Conservation (phyloP, 1,140 invertebrate species). For the Neotoxoptera formosana region DNA sequence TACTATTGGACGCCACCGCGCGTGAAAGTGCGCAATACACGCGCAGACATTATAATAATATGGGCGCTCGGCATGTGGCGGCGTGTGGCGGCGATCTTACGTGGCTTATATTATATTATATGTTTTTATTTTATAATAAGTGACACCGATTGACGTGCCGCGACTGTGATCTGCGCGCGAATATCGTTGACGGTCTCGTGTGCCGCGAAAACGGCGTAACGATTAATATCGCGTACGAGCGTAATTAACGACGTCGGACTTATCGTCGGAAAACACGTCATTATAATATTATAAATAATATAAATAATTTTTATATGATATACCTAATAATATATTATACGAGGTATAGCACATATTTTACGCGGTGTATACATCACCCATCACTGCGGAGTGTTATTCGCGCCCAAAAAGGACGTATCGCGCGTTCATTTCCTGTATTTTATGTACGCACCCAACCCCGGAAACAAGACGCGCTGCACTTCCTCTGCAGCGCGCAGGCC, state of each 20-base stretch:
- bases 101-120: neutral
- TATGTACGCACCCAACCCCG: neutral
- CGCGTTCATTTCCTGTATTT: conserved; percentile 39
- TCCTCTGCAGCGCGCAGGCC: neutral
- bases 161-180: neutral
- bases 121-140: neutral
- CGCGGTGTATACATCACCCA: neutral
- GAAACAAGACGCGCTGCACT: conserved; percentile 27
- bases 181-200: too few species aligned
- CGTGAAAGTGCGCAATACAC: neutral
- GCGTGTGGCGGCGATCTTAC: neutral
- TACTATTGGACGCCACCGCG: neutral
- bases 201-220: neutral
- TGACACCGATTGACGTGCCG: neutral
- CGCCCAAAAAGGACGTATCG: neutral
- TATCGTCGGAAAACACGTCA: neutral
- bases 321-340: too few species aligned
- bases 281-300: neutral
- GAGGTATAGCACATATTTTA: neutral
- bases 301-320: too few species aligned
- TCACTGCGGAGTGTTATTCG: neutral
- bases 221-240: too few species aligned
- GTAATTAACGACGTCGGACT: neutral
- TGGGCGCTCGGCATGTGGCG: neutral
- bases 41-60: neutral